phyloP scores from a whole-genome alignment of 2,113 vertebrate genomes.

The Grantiella picta region DNA sequence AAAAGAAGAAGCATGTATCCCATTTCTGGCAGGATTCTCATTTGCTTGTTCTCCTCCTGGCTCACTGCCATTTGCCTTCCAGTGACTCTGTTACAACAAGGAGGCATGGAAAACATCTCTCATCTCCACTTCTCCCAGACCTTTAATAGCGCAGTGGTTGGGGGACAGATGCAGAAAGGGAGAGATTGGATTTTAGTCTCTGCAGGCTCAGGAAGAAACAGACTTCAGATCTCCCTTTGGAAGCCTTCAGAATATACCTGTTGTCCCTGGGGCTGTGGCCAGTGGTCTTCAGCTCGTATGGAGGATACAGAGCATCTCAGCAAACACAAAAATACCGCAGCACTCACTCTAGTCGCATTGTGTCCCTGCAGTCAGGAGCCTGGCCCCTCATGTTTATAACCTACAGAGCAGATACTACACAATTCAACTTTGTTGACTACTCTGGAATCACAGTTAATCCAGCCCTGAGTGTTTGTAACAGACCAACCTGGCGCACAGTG shows the following conservation, averaged over 20 bases:
- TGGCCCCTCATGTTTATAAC: not conserved
- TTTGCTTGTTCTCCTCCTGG: constrained; percentile 48
- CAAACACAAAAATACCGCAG: not conserved
- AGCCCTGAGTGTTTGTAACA: not conserved
- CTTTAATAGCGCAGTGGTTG: not conserved
- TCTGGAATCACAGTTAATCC: constrained; percentile 21
- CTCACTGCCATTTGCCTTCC: constrained; percentile 55
- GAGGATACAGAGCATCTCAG: not conserved
- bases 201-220: not conserved
- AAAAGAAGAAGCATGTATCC: not conserved
- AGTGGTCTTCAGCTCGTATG: not conserved
- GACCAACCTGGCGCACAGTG: not conserved
- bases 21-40: constrained; percentile 34
- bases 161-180: not conserved
- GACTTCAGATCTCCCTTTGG: not conserved
- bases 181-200: not conserved
- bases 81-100: constrained; percentile 41
- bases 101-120: constrained; percentile 38
- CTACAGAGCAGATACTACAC: fast-evolving
- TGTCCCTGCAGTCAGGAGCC: fast-evolving
- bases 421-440: not conserved
- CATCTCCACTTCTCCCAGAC: constrained; percentile 6
- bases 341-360: not conserved
- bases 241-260: not conserved
- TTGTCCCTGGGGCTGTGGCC: not conserved